phyloP scores from a whole-genome alignment of 2,888 invertebrate species.

The Epinotia demarniana region DNA sequence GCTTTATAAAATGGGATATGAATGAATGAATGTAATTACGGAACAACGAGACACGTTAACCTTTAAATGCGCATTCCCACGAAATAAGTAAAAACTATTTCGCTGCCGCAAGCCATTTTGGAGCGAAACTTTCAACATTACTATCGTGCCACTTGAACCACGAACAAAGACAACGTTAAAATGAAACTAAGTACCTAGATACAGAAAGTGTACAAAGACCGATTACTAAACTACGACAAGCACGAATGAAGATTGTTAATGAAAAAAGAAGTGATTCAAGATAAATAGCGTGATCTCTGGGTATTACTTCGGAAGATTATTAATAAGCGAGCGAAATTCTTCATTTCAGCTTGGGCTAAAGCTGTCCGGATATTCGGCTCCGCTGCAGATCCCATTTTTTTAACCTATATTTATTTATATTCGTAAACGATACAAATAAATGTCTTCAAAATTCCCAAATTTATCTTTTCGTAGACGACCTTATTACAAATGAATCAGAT shows the following conservation, averaged over 20 bases:
- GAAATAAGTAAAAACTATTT: constrained; percentile 1
- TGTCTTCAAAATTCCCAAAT: too few relatives aligned
- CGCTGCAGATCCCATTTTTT: too few relatives aligned
- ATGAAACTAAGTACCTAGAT: not conserved
- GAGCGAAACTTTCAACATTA: constrained; percentile 3
- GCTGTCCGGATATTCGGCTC: too few relatives aligned
- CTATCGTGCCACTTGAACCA: not conserved
- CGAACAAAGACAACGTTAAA: not conserved
- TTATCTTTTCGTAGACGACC: too few relatives aligned
- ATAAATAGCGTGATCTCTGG: too few relatives aligned
- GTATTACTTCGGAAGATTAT: too few relatives aligned
- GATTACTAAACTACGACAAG: not conserved
- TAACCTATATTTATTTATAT: too few relatives aligned
- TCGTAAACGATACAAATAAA: too few relatives aligned
- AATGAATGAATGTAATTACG: not conserved
- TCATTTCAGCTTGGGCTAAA: too few relatives aligned
- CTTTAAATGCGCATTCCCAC: constrained; percentile 1
- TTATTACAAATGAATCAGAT: too few relatives aligned
- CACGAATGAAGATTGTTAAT: not conserved
- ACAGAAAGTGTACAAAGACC: not conserved
- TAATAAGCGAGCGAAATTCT: too few relatives aligned
- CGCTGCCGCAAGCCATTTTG: not conserved
- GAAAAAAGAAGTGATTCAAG: not conserved
- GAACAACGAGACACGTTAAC: not conserved
- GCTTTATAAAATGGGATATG: not conserved